These are phyloP conservation scores for Pyrocoelia pectoralis DNA, from an alignment of 2,888 invertebrate species.

Conservation along the genomic window DNA sequence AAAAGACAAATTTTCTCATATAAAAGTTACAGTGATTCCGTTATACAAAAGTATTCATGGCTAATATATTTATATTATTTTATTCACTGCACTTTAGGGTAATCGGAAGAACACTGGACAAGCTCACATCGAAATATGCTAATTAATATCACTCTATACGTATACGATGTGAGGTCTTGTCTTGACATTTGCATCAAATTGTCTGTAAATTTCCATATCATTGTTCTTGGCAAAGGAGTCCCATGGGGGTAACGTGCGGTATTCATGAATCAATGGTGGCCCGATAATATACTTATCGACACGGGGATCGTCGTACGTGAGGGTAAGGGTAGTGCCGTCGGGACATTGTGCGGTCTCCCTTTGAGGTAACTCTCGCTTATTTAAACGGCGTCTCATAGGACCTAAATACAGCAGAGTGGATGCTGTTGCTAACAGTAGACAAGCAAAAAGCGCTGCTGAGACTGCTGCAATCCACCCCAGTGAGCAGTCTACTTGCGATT, in stretches of 20 bases:
- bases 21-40: conserved; percentile 22
- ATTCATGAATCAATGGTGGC: conserved; percentile 53
- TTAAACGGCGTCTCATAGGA: conserved; percentile 47
- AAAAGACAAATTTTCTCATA: conserved; percentile 8
- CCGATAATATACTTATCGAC: conserved; percentile 54
- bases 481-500: conserved; percentile 70
- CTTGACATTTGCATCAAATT: conserved; percentile 54
- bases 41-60: conserved; percentile 35
- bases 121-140: conserved; percentile 32
- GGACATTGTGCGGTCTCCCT: conserved; percentile 35
- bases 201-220: conserved; percentile 57
- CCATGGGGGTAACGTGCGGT: conserved; percentile 55
- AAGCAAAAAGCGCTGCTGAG: conserved; percentile 51
- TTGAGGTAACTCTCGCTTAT: conserved; percentile 46
- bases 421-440: conserved; percentile 49
- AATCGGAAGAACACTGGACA: conserved; percentile 36
- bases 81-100: conserved; percentile 26
- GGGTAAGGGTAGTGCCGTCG: conserved; percentile 58
- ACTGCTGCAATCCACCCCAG: conserved; percentile 69
- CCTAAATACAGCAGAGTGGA: conserved; percentile 53
- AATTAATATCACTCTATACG: conserved; percentile 58
- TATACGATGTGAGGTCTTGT: conserved; percentile 63
- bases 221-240: conserved; percentile 50
- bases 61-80: conserved; percentile 24
- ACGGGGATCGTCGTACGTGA: conserved; percentile 48